These are phyloP conservation scores for Brachionus plicatilis DNA, from an alignment of 1,140 invertebrate genomes.

Conservation along the genomic window DNA sequence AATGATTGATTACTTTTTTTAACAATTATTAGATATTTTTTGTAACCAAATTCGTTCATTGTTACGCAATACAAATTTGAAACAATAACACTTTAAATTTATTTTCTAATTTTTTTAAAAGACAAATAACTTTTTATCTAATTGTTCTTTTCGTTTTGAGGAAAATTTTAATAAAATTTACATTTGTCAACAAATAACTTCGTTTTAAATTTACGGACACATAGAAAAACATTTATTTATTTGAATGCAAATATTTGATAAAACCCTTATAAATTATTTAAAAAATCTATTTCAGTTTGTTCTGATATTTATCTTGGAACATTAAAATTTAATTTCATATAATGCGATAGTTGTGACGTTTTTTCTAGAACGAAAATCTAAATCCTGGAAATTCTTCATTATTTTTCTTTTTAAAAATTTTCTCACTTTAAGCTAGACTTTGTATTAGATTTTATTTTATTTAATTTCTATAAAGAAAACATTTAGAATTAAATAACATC, in stretches of 20 bases:
- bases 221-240: not conserved
- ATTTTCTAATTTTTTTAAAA: not conserved
- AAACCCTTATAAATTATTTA: not conserved
- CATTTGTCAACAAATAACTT: not conserved
- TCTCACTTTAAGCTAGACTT: no score
- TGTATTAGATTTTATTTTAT: no score
- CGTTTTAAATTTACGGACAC: not conserved
- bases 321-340: not conserved
- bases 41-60: not conserved
- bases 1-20: slow-evolving; percentile 13
- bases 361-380: not conserved
- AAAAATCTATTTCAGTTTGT: not conserved
- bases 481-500: no score
- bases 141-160: not conserved
- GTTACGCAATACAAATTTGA: not conserved
- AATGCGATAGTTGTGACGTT: not conserved
- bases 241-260: not conserved
- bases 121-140: slow-evolving; percentile 12
- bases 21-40: slow-evolving; percentile 22
- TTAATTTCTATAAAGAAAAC: no score
- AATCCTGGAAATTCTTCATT: not conserved
- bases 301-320: not conserved
- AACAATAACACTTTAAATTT: not conserved
- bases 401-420: not conserved
- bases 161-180: not conserved